These are phyloP conservation scores for Hydrolagus affinis DNA, from an alignment of 2,113 vertebrate species.

Conservation along the genomic window DNA sequence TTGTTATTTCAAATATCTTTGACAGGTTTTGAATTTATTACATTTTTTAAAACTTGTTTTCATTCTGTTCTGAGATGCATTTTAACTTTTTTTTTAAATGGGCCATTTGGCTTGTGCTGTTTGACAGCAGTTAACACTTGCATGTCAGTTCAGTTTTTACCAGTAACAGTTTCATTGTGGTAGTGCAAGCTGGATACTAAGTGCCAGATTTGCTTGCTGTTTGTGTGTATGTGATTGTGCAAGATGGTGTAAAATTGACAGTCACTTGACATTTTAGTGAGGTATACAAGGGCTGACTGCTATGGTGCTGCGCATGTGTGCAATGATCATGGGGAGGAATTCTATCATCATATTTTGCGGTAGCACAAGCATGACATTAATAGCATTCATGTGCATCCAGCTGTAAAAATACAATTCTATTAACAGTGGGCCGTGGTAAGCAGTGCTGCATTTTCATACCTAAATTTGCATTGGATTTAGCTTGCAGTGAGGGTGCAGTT, in stretches of 20 bases:
- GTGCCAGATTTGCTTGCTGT: background rate
- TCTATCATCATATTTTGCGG: background rate
- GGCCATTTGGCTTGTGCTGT: background rate
- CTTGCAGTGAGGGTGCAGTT: background rate
- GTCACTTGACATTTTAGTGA: constrained; percentile 6
- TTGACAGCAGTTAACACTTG: constrained; percentile 9
- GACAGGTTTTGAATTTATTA: constrained; percentile 21
- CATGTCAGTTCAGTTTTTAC: background rate
- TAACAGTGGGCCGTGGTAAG: background rate
- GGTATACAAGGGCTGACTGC: background rate
- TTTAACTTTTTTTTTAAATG: background rate
- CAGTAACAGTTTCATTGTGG: background rate
- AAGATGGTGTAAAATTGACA: constrained; percentile 29
- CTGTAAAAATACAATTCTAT: background rate
- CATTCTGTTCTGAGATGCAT: constrained; percentile 2
- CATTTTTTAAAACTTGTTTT: constrained; percentile 20
- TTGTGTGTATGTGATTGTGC: constrained; percentile 14
- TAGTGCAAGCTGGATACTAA: background rate
- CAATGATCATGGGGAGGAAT: background rate
- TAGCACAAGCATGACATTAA: background rate
- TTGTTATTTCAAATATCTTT: constrained; percentile 1
- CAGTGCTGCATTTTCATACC: background rate
- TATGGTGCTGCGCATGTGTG: background rate
- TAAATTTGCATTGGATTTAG: background rate
- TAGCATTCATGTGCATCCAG: background rate